Percentiles rank a stretch among this genome's conserved stretches.
These are phyloP conservation scores for Cettia cetti DNA, from an alignment of 2,113 vertebrate genomes.

Conservation along the genomic window DNA sequence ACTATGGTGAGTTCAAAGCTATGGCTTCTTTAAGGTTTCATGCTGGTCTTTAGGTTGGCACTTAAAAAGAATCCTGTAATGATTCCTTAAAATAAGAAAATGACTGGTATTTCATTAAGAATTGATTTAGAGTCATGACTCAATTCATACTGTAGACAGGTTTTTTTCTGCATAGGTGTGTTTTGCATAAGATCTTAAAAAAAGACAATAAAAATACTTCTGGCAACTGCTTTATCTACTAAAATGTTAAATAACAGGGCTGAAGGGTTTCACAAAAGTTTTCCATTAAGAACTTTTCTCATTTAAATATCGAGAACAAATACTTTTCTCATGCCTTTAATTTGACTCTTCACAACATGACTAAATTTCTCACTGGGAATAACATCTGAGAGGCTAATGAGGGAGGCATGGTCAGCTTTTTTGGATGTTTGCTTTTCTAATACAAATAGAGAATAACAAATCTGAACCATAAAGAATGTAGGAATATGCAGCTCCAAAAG, in stretches of 20 bases:
- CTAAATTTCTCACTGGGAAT: neutral
- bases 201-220: neutral
- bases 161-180: neutral
- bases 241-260: neutral
- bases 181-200: neutral
- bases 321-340: neutral
- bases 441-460: neutral
- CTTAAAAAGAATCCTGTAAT: neutral
- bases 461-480: neutral
- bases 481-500: neutral
- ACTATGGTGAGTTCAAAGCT: neutral
- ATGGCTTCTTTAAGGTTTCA: neutral
- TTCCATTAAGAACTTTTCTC: neutral
- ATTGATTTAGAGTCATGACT: neutral
- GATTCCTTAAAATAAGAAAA: neutral
- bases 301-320: neutral
- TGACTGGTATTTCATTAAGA: neutral
- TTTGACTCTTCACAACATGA: neutral
- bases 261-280: neutral
- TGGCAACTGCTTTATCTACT: neutral
- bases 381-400: neutral
- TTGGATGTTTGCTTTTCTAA: slow-evolving; percentile 11
- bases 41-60: neutral
- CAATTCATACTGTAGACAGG: neutral
- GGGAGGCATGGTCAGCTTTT: neutral